Evolutionary conservation across 1,140 invertebrate species (phyloP).

Genomic region (Cylas formicarius): DNA sequence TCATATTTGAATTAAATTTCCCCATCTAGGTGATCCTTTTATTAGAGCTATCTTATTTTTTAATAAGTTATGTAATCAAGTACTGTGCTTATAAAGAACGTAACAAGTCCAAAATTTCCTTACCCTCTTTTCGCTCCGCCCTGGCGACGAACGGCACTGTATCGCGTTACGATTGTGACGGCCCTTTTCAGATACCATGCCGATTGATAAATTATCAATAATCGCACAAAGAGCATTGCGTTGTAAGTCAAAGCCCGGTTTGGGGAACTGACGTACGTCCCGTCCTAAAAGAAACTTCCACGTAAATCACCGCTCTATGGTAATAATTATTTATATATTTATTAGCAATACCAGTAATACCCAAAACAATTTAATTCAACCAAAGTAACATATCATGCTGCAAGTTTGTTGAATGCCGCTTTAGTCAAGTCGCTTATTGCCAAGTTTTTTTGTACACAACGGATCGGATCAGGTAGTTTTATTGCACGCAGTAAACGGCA

Average conservation of each 20-base stretch:
- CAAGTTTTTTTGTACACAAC: no score
- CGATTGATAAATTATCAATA: conserved; percentile 66
- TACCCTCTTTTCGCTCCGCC: conserved; percentile 75
- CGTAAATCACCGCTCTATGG: neutral
- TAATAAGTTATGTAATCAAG: no score
- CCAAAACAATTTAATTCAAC: neutral
- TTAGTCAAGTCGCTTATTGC: no score
- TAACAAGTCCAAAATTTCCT: conserved; percentile 30
- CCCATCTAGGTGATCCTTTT: no score
- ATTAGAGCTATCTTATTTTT: no score
- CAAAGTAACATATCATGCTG: no score
- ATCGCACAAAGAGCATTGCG: conserved; percentile 89
- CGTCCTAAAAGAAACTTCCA: conserved; percentile 60
- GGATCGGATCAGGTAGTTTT: no score
- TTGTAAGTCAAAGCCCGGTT: conserved; percentile 85
- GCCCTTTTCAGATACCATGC: conserved; percentile 69
- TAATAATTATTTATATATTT: neutral
- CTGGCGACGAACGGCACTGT: conserved; percentile 80
- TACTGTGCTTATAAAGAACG: conserved; percentile 1
- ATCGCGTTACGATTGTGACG: conserved; percentile 75
- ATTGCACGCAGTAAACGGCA: no score
- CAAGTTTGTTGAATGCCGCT: no score
- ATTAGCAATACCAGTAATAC: neutral
- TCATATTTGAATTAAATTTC: no score
- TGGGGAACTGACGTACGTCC: conserved; percentile 79